These are phyloP conservation scores for Nasua narica DNA, from an alignment of 2,797 vertebrate species.

Conservation along the genomic window DNA sequence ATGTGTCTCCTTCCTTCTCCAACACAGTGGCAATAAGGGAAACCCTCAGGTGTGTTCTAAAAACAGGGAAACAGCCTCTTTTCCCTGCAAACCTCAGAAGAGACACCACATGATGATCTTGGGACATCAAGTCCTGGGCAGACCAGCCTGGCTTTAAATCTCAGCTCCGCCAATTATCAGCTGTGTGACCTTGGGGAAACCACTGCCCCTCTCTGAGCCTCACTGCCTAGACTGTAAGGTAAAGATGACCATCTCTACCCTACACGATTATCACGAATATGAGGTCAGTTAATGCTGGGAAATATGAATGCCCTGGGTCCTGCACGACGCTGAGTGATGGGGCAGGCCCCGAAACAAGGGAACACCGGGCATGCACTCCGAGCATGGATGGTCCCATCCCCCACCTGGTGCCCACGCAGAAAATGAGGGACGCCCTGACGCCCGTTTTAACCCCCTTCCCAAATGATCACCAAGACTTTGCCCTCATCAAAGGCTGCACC, in stretches of 20 bases:
- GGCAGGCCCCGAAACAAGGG: background rate
- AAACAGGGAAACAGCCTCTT: background rate
- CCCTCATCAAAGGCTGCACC: background rate
- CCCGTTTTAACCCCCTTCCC: background rate
- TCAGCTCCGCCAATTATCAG: background rate
- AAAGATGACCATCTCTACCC: background rate
- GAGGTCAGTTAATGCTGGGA: background rate
- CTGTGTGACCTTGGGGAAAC: constrained; percentile 61
- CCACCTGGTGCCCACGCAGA: background rate
- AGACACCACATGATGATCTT: background rate
- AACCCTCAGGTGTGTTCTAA: fast-evolving
- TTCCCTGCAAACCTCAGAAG: background rate
- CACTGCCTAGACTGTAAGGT: background rate
- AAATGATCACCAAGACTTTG: background rate
- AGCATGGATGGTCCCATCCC: background rate
- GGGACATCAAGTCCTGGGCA: background rate
- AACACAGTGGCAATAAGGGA: background rate
- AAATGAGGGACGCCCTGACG: background rate
- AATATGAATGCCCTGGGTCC: background rate
- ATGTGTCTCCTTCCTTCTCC: background rate
- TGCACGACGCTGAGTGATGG: background rate
- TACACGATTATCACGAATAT: fast-evolving
- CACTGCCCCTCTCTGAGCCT: constrained; percentile 4
- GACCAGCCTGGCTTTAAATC: background rate
- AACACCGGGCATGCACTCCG: background rate